Evolutionary conservation across 2,888 invertebrate species (phyloP).

Genomic region (Morinoia aosen): DNA sequence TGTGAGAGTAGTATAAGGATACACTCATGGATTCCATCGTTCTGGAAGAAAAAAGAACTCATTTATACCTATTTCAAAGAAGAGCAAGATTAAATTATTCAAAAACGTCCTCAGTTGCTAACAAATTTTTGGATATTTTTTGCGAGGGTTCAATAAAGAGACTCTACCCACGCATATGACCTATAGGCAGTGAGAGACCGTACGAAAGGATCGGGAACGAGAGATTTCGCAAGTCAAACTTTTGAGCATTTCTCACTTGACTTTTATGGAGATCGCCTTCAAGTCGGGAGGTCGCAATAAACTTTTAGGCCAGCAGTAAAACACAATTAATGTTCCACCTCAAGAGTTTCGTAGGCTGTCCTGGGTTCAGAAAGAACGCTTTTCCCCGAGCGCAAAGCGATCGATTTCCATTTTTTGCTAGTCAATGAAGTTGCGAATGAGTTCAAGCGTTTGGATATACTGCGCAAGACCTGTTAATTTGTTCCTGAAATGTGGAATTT

Average conservation of each 20-base stretch:
- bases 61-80: no score
- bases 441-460: not conserved
- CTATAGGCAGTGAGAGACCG: not conserved
- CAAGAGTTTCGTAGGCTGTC: constrained; percentile 25
- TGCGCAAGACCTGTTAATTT: not conserved
- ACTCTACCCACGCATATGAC: not conserved
- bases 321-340: constrained; percentile 39
- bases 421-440: not conserved
- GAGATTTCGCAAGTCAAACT: constrained; percentile 25
- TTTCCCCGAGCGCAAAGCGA: not conserved
- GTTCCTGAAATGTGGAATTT: not conserved
- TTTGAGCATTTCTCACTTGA: constrained; percentile 39
- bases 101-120: no score
- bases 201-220: constrained; percentile 3
- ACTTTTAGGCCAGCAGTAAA: constrained; percentile 46
- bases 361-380: not conserved
- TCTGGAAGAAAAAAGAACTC: no score
- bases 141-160: not conserved
- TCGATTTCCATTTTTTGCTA: not conserved
- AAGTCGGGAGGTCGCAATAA: constrained; percentile 46
- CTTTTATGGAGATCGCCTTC: constrained; percentile 49
- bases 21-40: no score
- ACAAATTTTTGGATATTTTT: not conserved
- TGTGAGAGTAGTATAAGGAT: no score
- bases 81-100: no score